Base-by-base conservation (phyloP, 2,888 invertebrate genomes). In the Andrena camellia region DNA sequence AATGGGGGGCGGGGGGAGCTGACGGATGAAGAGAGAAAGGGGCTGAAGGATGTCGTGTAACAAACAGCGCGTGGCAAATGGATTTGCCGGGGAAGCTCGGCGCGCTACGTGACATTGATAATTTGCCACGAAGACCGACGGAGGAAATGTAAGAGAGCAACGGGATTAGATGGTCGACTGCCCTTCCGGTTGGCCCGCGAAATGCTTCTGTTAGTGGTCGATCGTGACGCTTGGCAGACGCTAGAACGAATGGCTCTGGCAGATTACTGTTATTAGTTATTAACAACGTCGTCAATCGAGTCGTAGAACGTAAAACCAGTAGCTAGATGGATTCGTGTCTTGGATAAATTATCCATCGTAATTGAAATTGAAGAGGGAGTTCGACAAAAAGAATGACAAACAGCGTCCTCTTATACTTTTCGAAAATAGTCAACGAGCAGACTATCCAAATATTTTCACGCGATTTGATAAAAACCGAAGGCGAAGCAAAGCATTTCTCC, bases 51-150 rank as follows among this genome's bases (percentile, higher is more conserved):
- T 57, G 52, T 31, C 20, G 67, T 48, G 71, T 62, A 79, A 82
- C 77, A 67, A 86, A 71, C 73, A 59, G 52, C 42, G 50, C 66
- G 77, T 62, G 54, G 68, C 73, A 80, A 82, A 80, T 76, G 84
- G 82, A 86, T 82, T 86, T 78, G 42, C 60, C 57, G n/a, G 52
- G 69, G 67, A 76, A 71, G 60, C 68, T 70, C 67, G 67, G 68
- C 77, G 70, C 76, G 59, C 66, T 70, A 77, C 68, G 74, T 81
- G 75, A 86, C 79, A 84, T 80, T 76, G 84, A 79, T 84, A 79
- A 86, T 86, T 86, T 80, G 82, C 78, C 72, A 78, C 57, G 79
- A 86, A 82, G 72, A 82, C 75, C 77, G 60, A 68, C 72, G 80
- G 33, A 80, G 78, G 73, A 80, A 84, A 77, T 62, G 60, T 23